A percentile compares a stretch with the other conserved stretches of the same genome.
Conservation (phyloP, 2,113 vertebrate species). For the Peromyscus maniculatus region DNA sequence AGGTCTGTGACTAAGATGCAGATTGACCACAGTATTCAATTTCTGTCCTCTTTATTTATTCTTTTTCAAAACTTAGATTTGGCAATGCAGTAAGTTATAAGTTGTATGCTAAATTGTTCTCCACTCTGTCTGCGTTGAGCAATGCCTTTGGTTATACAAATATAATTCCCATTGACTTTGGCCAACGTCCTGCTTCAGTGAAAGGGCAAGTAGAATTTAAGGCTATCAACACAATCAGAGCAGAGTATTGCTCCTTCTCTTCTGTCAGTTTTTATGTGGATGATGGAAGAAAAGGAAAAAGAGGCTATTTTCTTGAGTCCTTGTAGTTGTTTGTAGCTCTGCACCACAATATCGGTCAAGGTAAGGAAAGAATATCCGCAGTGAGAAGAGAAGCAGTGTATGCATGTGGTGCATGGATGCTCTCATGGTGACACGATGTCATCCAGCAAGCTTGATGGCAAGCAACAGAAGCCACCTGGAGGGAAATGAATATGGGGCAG, state of each 20-base stretch:
- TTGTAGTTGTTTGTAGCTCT: not conserved
- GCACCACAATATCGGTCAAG: not conserved
- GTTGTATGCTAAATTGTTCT: conserved; percentile 55
- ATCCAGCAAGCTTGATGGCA: not conserved
- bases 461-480: not conserved
- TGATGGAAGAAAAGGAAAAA: not conserved
- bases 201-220: conserved; percentile 42
- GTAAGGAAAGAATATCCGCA: not conserved
- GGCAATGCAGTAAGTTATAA: conserved; percentile 65
- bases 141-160: conserved; percentile 67
- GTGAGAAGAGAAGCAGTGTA: not conserved
- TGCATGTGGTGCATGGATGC: accelerated
- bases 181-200: not conserved
- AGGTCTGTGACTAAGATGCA: conserved; percentile 6
- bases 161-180: conserved; percentile 67
- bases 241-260: conserved; percentile 8
- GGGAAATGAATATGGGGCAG: not conserved
- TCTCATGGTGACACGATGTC: not conserved
- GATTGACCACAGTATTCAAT: conserved; percentile 57
- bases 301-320: not conserved
- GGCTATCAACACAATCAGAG: not conserved
- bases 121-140: conserved; percentile 35
- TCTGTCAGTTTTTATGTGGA: conserved; percentile 31
- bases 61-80: conserved; percentile 16
- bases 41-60: conserved; percentile 37